These are phyloP conservation scores for Syndactyla subalaris DNA, from an alignment of 2,797 vertebrate genomes.

Conservation along the genomic window DNA sequence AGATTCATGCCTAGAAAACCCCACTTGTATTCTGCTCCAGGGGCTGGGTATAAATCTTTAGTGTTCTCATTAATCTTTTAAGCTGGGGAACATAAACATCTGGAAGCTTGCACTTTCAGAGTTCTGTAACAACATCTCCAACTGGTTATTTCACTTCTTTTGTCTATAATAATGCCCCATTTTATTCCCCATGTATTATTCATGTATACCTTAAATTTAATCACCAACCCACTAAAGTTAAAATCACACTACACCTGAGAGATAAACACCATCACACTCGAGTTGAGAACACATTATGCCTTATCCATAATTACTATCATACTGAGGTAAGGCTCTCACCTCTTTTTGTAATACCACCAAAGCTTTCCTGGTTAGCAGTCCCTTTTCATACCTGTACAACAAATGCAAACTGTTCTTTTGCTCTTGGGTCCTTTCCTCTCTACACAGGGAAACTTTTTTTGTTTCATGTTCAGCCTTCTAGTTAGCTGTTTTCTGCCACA, in stretches of 20 bases:
- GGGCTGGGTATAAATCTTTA: slow-evolving; percentile 55
- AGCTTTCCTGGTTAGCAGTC: slow-evolving; percentile 24
- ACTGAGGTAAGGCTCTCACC: slow-evolving; percentile 65
- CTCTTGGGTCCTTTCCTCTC: not conserved
- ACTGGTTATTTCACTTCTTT: slow-evolving; percentile 60
- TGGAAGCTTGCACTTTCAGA: slow-evolving; percentile 52
- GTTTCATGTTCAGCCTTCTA: not conserved
- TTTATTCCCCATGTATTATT: slow-evolving; percentile 74
- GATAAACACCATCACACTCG: slow-evolving; percentile 70
- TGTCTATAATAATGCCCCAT: slow-evolving; percentile 56
- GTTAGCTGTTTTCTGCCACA: not conserved
- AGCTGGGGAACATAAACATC: slow-evolving; percentile 52
- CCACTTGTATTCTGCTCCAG: slow-evolving; percentile 47
- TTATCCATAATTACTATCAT: slow-evolving; percentile 70
- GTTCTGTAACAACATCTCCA: slow-evolving; percentile 57
- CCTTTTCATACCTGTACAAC: slow-evolving; percentile 16
- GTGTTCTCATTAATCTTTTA: slow-evolving; percentile 67
- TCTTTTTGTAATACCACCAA: slow-evolving; percentile 59
- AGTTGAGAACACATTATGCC: slow-evolving; percentile 70
- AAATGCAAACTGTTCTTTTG: slow-evolving; percentile 9
- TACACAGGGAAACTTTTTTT: not conserved
- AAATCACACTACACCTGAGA: slow-evolving; percentile 74
- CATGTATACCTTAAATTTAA: slow-evolving; percentile 77
- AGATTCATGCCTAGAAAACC: slow-evolving; percentile 47
- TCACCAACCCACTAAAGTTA: slow-evolving; percentile 71